Evolutionary conservation across 2,113 vertebrate species (phyloP), one percentile per base, ranked within the genome.

Genomic region (Oncorhynchus tshawytscha): DNA sequence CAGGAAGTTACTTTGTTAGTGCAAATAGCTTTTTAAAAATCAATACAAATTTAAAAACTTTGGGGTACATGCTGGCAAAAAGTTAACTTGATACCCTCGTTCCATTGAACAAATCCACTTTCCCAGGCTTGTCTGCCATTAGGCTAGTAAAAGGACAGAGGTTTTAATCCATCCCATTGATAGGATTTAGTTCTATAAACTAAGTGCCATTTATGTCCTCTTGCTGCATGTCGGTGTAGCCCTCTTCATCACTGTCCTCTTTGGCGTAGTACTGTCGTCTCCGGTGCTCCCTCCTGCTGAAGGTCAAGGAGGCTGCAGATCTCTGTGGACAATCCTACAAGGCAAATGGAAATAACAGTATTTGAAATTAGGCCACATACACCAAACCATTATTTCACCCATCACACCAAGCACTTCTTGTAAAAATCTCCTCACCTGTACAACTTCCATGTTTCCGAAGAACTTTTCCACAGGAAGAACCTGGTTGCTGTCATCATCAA

Each of bases 401-500:
- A 45, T 45, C 39, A 54, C 13, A 51, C 49, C 11, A 15, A 4
- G 49, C 49, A 51, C 15, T 4, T 54, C 4, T 5, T 16, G 18
- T 4, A 54, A 54, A 54, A 18, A 5, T 54, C 51, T 54, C 51
- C 51, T 91, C 82, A 98, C 96, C 94, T 96, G 93, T 69, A 95
- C 90, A 5, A 92, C 80, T 2, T 95, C 95, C 0, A 97, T 24
- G 5, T 98, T 98, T 12, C 96, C 97, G 9, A 99, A 99, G 91
- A 99, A 97, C 0, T 95, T 93, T 78, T 95, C 94, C 81, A 98
- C 93, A 0, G 98, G 96, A 91, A 98, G 93, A 0, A 97, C 95
- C 84, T 98, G 96, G 77, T 97, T 98, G 76, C 98, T 99, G 94
- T 98, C 97, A 0, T 99, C 97, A 0, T 98, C 96, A 0, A 95